Evolutionary conservation across 2,113 vertebrate species (phyloP), one percentile per base, ranked within the genome.

Genomic region (Anseranas semipalmata): DNA sequence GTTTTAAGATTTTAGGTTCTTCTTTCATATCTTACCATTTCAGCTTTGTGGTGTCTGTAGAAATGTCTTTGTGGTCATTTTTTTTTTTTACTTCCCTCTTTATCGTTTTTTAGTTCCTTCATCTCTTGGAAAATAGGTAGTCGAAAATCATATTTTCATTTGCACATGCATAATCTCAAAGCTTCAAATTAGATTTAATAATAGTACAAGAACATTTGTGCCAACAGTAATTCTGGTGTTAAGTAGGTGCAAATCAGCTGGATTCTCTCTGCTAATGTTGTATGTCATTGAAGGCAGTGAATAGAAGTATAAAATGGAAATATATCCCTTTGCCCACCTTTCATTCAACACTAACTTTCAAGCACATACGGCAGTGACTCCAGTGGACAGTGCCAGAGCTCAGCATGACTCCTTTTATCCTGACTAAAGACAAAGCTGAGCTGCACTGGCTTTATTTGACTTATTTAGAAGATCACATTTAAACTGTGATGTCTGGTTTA

Each of bases 31-130:
- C 65, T 80, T 27, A 80, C 92, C 75, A 87, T 71, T 89, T 93
- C 78, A 92, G 27, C 25, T 79, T 88, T 95, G 93, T 94, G 94
- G 93, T 85, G 75, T 93, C 87, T 96, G 86, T 58, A 59, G 83
- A 86, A 92, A 92, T 58, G 35, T 53, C 65, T 43, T 50, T 32
- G 58, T 65, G 91, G 94, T 58, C 67, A 59, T 10, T 4, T 60
- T 48, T 66, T 60, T 81, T 70, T 77, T 59, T 72, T 22, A 86
- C 37, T 89, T 95, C 85, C 81, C 89, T 67, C 73, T 95, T 75
- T 63, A 78, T 77, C 20, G 59, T 50, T 58, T 41, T 90, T n/a
- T 48, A 82, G 62, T 96, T 96, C 87, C 95, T 80, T 62, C n/a
- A 24, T 93, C 37, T 85, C 48, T 43, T 50, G 43, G 65, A 68